Base-by-base conservation (phyloP, 2,888 invertebrate genomes). In the Keiferia lycopersicella region DNA sequence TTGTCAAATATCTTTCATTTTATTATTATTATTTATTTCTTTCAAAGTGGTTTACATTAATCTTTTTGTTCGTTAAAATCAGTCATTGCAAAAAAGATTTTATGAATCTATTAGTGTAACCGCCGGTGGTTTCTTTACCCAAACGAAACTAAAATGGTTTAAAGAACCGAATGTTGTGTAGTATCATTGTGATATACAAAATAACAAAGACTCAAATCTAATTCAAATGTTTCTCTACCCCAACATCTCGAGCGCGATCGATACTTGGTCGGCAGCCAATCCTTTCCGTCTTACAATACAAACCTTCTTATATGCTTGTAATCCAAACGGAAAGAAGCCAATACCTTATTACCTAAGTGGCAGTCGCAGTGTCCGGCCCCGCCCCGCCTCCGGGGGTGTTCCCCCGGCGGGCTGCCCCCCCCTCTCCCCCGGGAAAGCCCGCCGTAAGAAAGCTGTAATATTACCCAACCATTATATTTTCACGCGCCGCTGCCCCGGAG, bases 391-490 rank as follows among this genome's bases (percentile, higher is more conserved):
- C 57, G 8, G 48, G 41, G 53, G 64, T 62, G 58, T 14, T 8
- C 53, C 26, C 57, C 41, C 63, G 60, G 59, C 61, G 6, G 61
- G 18, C 11, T 50, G 8, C 45, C 18, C 45, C 18, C 48, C 61
- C 61, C 22, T 14, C 22, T 22, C 51, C 51, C 51, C 22, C 22
- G 22, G 30, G 45, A 30, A 45, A 64, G 51, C 63, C 18, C 39
- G n/a, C 41, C 12, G 50, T 12, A 62, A 65, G 61, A 62, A 63
- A 64, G 48, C 51, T 56, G 63, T 62, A 65, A 65, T 65, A 66
- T 68, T 68, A 66, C 71, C 60, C 63, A 67, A 61, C 72, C 73
- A 74, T 74, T 74, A 74, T 74, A 74, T 71, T 72, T 69, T 68
- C 66, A 69, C 70, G 71, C 67, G 58, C 66, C 68, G 67, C 16